Conservation (phyloP, 1,140 invertebrate genomes). For the Drosophila tristis region DNA sequence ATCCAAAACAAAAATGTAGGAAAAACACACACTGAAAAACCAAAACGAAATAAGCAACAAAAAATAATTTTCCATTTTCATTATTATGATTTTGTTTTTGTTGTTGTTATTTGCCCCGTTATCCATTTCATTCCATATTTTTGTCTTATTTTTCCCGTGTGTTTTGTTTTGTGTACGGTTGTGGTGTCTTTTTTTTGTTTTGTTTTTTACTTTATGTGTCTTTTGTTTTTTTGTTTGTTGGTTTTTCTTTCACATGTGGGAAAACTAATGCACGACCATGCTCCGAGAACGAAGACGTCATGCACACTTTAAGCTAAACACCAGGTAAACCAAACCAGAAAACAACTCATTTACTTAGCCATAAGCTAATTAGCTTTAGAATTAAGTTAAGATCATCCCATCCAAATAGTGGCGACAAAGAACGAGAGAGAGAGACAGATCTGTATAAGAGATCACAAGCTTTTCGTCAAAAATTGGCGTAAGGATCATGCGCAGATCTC, state of each 20-base stretch:
- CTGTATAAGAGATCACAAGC: conserved; percentile 26
- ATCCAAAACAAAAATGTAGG: conserved; percentile 16
- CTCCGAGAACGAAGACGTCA: conserved; percentile 84
- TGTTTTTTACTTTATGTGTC: conserved; percentile 73
- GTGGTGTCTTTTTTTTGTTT: conserved; percentile 56
- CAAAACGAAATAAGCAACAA: conserved; percentile 46
- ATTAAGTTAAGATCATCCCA: conserved; percentile 15
- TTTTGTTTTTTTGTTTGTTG: conserved; percentile 77
- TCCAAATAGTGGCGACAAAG: neutral
- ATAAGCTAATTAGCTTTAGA: conserved; percentile 20
- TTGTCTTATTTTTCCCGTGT: conserved; percentile 26
- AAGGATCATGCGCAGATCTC: conserved; percentile 29
- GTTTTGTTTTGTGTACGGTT: conserved; percentile 46
- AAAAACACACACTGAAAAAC: conserved; percentile 42
- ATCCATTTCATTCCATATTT: neutral
- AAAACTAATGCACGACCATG: conserved; percentile 83
- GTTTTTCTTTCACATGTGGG: conserved; percentile 82
- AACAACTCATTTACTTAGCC: conserved; percentile 26
- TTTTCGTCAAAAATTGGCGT: neutral
- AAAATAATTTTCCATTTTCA: conserved; percentile 67
- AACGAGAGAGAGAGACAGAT: neutral
- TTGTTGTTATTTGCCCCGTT: neutral
- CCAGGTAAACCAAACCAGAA: conserved; percentile 69
- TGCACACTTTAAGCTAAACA: conserved; percentile 84
- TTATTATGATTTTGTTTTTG: conserved; percentile 52